Base-by-base conservation (phyloP, 2,888 invertebrate genomes). In the Thecophora atra region DNA sequence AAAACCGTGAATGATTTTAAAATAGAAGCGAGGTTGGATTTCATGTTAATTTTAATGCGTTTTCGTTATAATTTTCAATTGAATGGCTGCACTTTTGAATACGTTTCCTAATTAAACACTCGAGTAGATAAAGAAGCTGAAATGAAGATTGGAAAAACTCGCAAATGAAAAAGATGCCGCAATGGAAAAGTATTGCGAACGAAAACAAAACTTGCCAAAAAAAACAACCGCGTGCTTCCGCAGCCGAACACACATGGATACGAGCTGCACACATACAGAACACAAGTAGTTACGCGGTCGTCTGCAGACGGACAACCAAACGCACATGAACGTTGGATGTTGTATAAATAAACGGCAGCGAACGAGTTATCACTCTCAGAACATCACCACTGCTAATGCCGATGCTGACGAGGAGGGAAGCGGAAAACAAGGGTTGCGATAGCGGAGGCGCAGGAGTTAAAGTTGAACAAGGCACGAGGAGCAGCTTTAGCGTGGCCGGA, bases 161-260 rank as follows among this genome's bases (percentile, higher is more conserved):
- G 7, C 37, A 37, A 37, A 37, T 37, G 11, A 37, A 37, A 6
- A 37, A 37, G 37, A 8, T 37, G 37, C 37, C 6, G 37, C 37
- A 37, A 37, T 37, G 37, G 37, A 1, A 37, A 37, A 37, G 11
- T 2, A 37, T 37, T 37, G 11, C 37, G 11, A 37, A 37, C 8
- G 15, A 44, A 7, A 0, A 58, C 58, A 26, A 8, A 42, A 63
- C n/a, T 37, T 63, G 30, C 24, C 24, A 44, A 44, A 44, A 63
- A 11, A 17, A 67, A 54, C 67, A 67, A 67, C 67, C 67, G 37
- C 67, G 67, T 67, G 67, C 67, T 67, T 21, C 67, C 21, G 37
- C 56, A 67, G 67, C 52, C 66, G 66, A 8, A 11, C 52, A 66
- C 4, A n/a, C 28, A 56, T 37, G 44, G 21, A 64, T 11, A 65